phyloP scores from a whole-genome alignment of 2,888 invertebrate species.

The Oscheius sp. region DNA sequence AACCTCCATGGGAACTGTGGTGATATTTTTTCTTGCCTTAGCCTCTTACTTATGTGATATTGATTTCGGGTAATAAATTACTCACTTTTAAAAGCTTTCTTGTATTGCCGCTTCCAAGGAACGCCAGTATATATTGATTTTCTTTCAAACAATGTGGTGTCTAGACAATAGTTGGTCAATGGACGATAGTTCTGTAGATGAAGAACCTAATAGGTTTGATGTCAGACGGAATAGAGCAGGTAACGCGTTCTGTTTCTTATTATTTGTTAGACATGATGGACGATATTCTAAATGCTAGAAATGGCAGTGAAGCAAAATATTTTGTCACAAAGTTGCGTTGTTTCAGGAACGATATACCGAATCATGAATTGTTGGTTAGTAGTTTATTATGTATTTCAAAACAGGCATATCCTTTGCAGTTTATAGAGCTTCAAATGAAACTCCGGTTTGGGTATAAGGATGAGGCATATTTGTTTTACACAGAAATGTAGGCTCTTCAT shows the following conservation, averaged over 20 bases:
- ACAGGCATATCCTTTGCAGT: neutral
- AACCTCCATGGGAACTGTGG: conserved; percentile 38
- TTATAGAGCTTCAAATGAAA: conserved; percentile 17
- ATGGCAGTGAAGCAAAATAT: neutral
- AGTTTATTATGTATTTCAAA: neutral
- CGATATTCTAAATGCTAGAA: neutral
- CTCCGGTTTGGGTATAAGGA: neutral
- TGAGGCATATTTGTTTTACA: conserved; percentile 1
- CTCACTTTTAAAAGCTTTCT: neutral
- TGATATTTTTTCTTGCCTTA: conserved; percentile 6
- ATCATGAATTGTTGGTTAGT: neutral
- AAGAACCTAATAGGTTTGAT: neutral
- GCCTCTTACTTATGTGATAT: neutral
- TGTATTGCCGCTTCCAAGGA: too few relatives aligned
- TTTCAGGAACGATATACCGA: neutral
- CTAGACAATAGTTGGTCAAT: neutral
- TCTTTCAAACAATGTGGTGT: neutral
- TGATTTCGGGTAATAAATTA: conserved; percentile 21
- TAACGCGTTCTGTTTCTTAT: neutral
- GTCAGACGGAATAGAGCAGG: neutral
- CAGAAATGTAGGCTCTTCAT: neutral
- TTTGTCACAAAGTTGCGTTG: neutral
- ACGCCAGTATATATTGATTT: neutral
- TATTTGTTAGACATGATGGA: neutral
- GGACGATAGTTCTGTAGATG: neutral